A percentile compares a stretch with the other conserved stretches of the same genome.
phyloP scores from a whole-genome alignment of 2,888 invertebrate genomes.

The Trichogramma dendrolimi region DNA sequence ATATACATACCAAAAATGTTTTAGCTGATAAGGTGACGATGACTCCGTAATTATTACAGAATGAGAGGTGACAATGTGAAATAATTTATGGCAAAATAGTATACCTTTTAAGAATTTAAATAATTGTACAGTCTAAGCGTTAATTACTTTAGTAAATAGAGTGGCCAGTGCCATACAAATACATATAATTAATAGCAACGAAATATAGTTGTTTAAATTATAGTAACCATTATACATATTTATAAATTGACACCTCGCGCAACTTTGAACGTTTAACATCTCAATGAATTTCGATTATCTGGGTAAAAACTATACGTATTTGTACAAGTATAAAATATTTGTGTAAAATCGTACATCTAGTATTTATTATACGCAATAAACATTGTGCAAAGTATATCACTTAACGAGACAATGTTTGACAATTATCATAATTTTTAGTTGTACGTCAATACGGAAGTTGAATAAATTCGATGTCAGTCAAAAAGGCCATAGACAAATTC shows the following conservation, averaged over 20 bases:
- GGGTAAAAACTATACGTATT: no score
- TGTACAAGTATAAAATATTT: no score
- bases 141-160: no score
- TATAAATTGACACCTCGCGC: constrained; percentile 23
- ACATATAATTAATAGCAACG: constrained; percentile 39
- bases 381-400: no score
- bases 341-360: no score
- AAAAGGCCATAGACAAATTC: constrained; percentile 36
- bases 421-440: constrained; percentile 6
- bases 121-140: no score
- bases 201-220: constrained; percentile 38
- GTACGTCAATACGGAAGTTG: constrained; percentile 16
- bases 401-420: no score
- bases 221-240: constrained; percentile 40
- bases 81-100: constrained; percentile 18
- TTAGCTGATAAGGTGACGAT: constrained; percentile 20
- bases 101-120: no score
- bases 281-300: no score
- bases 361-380: no score
- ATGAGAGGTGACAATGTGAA: constrained; percentile 5
- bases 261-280: constrained; percentile 6
- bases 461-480: constrained; percentile 22
- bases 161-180: constrained; percentile 43
- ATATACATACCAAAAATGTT: constrained; percentile 36
- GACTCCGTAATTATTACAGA: constrained; percentile 7